Conservation (phyloP, 2,888 invertebrate genomes). For the Troilus luridus region DNA sequence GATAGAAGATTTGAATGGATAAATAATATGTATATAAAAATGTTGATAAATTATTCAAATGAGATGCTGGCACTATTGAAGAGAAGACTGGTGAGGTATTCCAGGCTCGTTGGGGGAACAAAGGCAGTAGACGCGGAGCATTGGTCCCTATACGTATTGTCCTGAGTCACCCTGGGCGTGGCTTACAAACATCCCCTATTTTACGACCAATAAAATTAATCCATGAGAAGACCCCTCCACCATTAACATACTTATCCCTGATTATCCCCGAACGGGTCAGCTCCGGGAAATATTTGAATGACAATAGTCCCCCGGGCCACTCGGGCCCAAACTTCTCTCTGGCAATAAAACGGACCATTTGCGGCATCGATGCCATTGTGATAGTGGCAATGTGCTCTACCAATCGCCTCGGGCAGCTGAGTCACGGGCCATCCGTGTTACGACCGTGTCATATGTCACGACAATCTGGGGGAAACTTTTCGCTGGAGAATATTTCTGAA, state of each 20-base stretch:
- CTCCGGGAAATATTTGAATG: conserved; percentile 7
- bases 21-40: neutral
- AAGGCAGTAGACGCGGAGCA: neutral
- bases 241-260: conserved; percentile 49
- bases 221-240: neutral
- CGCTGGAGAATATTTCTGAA: neutral
- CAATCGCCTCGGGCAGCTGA: neutral
- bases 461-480: neutral
- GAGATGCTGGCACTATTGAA: neutral
- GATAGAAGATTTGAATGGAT: neutral
- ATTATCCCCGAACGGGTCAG: conserved; percentile 16
- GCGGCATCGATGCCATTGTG: neutral
- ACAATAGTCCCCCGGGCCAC: neutral
- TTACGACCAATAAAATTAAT: conserved; percentile 50
- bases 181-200: conserved; percentile 47
- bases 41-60: neutral
- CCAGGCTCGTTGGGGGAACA: neutral
- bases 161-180: conserved; percentile 1
- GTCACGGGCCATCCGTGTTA: neutral
- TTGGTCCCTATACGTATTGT: neutral
- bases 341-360: conserved; percentile 34
- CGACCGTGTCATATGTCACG: neutral
- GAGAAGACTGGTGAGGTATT: neutral
- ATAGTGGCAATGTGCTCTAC: neutral
- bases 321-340: neutral